A percentile compares a stretch with the other conserved stretches of the same genome.
phyloP scores from a whole-genome alignment of 2,113 vertebrate genomes.

The Melanerpes formicivorus region DNA sequence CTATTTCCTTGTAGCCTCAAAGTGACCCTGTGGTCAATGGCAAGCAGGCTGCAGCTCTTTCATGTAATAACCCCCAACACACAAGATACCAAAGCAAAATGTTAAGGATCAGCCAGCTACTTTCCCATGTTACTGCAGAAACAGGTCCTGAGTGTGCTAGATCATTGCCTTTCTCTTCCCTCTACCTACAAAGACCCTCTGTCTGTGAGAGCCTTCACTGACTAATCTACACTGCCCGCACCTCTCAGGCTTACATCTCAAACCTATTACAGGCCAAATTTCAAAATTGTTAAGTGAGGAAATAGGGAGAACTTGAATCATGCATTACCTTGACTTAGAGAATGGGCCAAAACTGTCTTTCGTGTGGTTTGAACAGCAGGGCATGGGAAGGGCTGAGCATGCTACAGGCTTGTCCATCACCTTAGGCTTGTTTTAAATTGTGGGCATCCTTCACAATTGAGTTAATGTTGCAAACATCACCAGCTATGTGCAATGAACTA shows the following conservation, averaged over 20 bases:
- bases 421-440: background rate
- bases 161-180: background rate
- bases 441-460: background rate
- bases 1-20: conserved; percentile 23
- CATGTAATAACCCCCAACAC: background rate
- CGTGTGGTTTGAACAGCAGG: background rate
- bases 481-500: background rate
- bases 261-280: background rate
- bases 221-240: background rate
- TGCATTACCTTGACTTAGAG: background rate
- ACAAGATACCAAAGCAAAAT: background rate
- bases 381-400: background rate
- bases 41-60: background rate
- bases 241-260: background rate
- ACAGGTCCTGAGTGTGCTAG: background rate
- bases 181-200: background rate
- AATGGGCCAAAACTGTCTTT: background rate
- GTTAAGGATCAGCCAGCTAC: background rate
- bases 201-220: background rate
- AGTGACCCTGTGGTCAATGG: conserved; percentile 13
- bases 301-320: background rate
- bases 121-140: background rate
- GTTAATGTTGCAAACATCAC: background rate
- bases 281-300: background rate
- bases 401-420: background rate